These are phyloP conservation scores for Bombyx huttoni DNA, from an alignment of 2,888 invertebrate genomes.

Conservation along the genomic window DNA sequence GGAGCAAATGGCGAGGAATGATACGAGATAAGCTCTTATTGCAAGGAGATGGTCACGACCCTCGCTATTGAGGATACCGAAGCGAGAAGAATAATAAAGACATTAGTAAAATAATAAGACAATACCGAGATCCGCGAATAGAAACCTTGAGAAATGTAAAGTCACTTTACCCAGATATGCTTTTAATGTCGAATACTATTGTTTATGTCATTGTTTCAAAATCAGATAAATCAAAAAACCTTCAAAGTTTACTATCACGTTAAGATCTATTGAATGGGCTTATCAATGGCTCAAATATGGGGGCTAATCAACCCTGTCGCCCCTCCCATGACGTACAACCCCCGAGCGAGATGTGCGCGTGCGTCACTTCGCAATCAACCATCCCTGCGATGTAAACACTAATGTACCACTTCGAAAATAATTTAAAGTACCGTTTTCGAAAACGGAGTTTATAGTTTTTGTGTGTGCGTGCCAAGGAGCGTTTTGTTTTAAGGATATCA, in stretches of 20 bases:
- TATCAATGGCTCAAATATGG: conserved; percentile 15
- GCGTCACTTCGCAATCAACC: conserved; percentile 35
- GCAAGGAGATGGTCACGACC: too few species aligned
- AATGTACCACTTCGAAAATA: neutral
- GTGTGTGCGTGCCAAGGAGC: neutral
- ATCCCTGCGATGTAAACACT: conserved; percentile 26
- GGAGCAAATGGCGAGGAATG: too few species aligned
- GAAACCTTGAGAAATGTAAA: too few species aligned
- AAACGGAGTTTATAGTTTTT: neutral
- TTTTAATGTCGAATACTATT: too few species aligned
- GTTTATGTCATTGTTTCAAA: too few species aligned
- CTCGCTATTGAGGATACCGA: too few species aligned
- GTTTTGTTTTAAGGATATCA: too few species aligned
- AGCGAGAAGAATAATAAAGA: too few species aligned
- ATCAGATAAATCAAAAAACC: neutral
- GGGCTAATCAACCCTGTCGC: conserved; percentile 11
- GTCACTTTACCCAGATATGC: too few species aligned
- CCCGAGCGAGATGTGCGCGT: conserved; percentile 27
- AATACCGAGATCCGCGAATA: too few species aligned
- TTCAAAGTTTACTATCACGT: neutral
- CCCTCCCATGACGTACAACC: conserved; percentile 15
- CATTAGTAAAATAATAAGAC: too few species aligned
- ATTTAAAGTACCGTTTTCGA: neutral
- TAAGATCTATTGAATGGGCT: conserved; percentile 12
- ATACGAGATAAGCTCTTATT: too few species aligned